Evolutionary conservation across 35 echinoderm and acorn worm species (phyloP), one percentile per base, ranked within the genome.

Genomic region (Ophiothrix spiculata): DNA sequence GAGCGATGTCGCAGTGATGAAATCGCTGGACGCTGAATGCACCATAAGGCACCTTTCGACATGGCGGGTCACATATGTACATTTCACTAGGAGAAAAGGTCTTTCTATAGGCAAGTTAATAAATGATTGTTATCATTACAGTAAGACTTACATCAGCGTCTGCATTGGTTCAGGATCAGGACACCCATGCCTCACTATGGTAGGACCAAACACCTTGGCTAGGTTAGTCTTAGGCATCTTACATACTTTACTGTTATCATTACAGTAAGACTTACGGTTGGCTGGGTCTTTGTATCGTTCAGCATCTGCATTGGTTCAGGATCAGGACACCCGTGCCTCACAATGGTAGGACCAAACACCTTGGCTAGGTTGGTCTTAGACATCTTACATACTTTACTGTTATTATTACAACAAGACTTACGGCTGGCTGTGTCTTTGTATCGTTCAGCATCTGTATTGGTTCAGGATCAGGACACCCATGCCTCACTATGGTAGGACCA

Each of bases 121-220:
- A 83, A 63, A 34, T 23, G 12, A 23, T 13, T 34, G 33, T 15
- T 21, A 77, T 14, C 16, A 21, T 77, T 13, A 77, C 12, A 77
- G 13, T 75, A 33, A 33, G 73, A 6, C 35, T 21, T 75, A 6
- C 3, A n/a, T n/a, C n/a, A 94, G 80, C 80, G 94, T 99, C 56
- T 79, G 82, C 49, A 89, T 76, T 35, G 91, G 89, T 38, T 81
- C 82, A 32, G 96, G 96, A 38, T 99, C 90, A 76, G 86, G 29
- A 25, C 54, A 78, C 23, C 81, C 74, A 80, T 99, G 89, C 32
- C 96, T 92, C 29, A 99, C 88, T 42, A 99, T 84, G 32, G 92
- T 94, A 11, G 92, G 96, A 54, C 96, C 96, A 86, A 99, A 99
- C 36, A 99, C 96, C 75, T 94, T 93, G 74, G 96, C 83, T 38